Conservation (phyloP, 2,888 invertebrate species). For the Diploptera punctata region DNA sequence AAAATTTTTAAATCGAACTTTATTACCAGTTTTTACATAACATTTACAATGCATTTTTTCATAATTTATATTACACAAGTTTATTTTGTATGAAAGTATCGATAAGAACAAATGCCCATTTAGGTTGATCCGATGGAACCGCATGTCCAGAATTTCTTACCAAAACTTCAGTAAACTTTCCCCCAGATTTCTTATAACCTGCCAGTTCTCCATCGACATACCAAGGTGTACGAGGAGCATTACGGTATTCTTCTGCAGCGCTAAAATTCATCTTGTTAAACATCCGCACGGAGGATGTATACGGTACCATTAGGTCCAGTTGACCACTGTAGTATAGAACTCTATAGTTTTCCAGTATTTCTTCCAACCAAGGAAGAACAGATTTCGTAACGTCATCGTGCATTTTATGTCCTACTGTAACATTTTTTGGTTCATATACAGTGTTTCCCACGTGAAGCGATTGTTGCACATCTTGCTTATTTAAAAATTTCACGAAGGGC, state of each 20-base stretch:
- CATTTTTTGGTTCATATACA: slow-evolving; percentile 56
- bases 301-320: slow-evolving; percentile 71
- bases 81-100: slow-evolving; percentile 52
- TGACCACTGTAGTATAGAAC: slow-evolving; percentile 52
- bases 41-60: too few relatives aligned
- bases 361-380: slow-evolving; percentile 63
- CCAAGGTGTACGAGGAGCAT: slow-evolving; percentile 51
- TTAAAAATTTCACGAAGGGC: slow-evolving; percentile 54
- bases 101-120: slow-evolving; percentile 46
- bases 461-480: slow-evolving; percentile 54
- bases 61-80: too few relatives aligned
- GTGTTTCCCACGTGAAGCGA: slow-evolving; percentile 62
- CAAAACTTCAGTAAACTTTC: slow-evolving; percentile 50
- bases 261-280: slow-evolving; percentile 54
- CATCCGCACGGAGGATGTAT: slow-evolving; percentile 56
- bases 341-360: slow-evolving; percentile 55
- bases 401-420: slow-evolving; percentile 59
- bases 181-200: slow-evolving; percentile 50
- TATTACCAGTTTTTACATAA: too few relatives aligned
- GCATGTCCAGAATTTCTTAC: slow-evolving; percentile 55
- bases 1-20: too few relatives aligned
- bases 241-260: slow-evolving; percentile 50
- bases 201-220: slow-evolving; percentile 50
- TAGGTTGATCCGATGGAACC: slow-evolving; percentile 54
- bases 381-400: slow-evolving; percentile 64